These are phyloP conservation scores for Caenorhabditis sp. DNA, from an alignment of 2,888 invertebrate species.

Conservation along the genomic window DNA sequence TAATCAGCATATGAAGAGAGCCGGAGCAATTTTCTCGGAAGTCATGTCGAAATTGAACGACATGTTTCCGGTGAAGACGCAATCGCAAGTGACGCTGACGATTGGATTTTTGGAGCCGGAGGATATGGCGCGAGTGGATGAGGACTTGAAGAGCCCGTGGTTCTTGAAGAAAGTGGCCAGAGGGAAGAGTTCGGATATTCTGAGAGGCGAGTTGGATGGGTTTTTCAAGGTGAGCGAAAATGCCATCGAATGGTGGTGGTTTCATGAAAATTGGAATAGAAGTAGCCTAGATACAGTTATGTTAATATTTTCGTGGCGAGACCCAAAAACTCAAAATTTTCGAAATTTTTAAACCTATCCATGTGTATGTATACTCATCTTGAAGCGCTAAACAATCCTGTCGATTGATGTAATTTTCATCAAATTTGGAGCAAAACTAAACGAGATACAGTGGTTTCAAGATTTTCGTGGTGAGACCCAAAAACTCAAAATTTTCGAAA, in stretches of 20 bases:
- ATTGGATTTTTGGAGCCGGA: background rate
- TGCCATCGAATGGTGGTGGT: too few relatives aligned
- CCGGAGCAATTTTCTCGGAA: background rate
- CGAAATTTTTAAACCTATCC: too few relatives aligned
- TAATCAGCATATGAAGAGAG: too few relatives aligned
- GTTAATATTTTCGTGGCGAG: conserved; percentile 6
- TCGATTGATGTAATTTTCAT: too few relatives aligned
- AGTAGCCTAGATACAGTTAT: too few relatives aligned
- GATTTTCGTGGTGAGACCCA: too few relatives aligned
- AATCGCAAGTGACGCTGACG: background rate
- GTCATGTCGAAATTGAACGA: background rate
- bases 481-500: too few relatives aligned
- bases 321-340: background rate
- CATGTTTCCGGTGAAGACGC: background rate
- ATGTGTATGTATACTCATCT: too few relatives aligned
- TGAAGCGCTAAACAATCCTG: too few relatives aligned
- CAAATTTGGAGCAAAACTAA: too few relatives aligned
- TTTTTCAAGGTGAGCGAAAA: conserved; percentile 9
- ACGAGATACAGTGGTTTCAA: too few relatives aligned
- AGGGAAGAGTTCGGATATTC: background rate
- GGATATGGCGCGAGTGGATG: conserved; percentile 4
- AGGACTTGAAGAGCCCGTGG: conserved; percentile 2
- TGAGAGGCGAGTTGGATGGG: background rate
- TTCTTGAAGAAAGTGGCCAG: background rate
- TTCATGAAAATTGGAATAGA: too few relatives aligned